A percentile compares a stretch with the other conserved stretches of the same genome.
Evolutionary conservation across 2,888 invertebrate species (phyloP).

Genomic region (Lissonota sp.): DNA sequence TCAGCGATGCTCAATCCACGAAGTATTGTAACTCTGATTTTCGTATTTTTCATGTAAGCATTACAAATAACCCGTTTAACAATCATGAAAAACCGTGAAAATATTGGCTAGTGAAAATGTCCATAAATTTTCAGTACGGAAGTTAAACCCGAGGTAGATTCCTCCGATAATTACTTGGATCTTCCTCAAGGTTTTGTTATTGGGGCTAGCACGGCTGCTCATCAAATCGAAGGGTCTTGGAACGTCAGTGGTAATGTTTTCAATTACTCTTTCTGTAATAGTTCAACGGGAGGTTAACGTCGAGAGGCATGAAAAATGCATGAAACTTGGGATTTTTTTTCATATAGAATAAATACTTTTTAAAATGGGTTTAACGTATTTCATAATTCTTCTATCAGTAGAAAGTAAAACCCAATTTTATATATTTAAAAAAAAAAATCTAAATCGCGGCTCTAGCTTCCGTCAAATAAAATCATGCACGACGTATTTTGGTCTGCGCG

Average conservation of each 20-base stretch:
- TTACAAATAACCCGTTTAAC: not conserved
- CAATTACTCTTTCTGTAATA: no score
- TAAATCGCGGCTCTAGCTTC: no score
- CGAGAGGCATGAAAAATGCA: no score
- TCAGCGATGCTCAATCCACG: conserved; percentile 1
- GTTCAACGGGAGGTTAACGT: no score
- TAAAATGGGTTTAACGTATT: no score
- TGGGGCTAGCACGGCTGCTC: conserved; percentile 84
- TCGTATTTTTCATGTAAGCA: conserved; percentile 39
- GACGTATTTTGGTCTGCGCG: no score
- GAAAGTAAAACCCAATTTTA: no score
- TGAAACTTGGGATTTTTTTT: no score
- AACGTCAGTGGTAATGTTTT: conserved; percentile 85
- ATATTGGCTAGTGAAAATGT: not conserved
- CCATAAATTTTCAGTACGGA: not conserved
- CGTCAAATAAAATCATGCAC: no score
- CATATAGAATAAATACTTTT: no score
- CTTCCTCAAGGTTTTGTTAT: conserved; percentile 72
- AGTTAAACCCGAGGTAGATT: not conserved
- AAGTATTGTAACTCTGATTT: conserved; percentile 13
- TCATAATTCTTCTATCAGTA: no score
- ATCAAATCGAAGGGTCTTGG: conserved; percentile 88
- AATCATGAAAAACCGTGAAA: not conserved
- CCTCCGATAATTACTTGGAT: conserved; percentile 25
- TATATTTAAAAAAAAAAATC: no score